Evolutionary conservation across 2,888 invertebrate species (phyloP).

Genomic region (Schrankia costaestrigalis): DNA sequence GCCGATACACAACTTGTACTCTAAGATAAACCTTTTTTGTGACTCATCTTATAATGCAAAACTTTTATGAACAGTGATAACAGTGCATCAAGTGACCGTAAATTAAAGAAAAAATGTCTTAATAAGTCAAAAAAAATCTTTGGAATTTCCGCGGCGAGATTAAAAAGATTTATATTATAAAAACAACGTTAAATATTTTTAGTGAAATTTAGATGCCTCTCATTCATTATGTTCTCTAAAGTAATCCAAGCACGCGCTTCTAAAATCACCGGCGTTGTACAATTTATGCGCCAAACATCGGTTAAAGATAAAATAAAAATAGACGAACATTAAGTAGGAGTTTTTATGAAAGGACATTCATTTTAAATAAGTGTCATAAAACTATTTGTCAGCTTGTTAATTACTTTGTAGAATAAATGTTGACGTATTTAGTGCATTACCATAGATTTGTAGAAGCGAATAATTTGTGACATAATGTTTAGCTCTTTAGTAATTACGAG

Average conservation of each 20-base stretch:
- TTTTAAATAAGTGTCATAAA: constrained; percentile 62
- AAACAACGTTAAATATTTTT: constrained; percentile 52
- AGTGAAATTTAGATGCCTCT: constrained; percentile 53
- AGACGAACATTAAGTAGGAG: constrained; percentile 45
- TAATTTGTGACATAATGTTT: constrained; percentile 59
- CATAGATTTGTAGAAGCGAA: constrained; percentile 44
- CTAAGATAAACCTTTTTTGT: constrained; percentile 32
- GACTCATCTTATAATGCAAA: constrained; percentile 40
- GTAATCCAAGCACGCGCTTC: constrained; percentile 50
- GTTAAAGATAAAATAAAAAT: constrained; percentile 59
- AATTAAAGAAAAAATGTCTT: constrained; percentile 44
- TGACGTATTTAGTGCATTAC: constrained; percentile 65
- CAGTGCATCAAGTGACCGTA: constrained; percentile 40
- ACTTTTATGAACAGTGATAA: constrained; percentile 49
- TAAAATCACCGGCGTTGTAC: constrained; percentile 40
- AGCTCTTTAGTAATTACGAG: constrained; percentile 40
- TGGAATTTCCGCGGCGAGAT: constrained; percentile 54
- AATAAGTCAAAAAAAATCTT: constrained; percentile 48
- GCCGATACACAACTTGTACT: constrained; percentile 43
- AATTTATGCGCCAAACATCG: constrained; percentile 52
- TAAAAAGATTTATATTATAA: constrained; percentile 54
- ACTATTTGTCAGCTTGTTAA: constrained; percentile 74
- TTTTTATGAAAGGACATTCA: constrained; percentile 59
- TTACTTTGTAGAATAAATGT: constrained; percentile 58
- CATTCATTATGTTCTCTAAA: constrained; percentile 52